Evolutionary conservation across 1,140 invertebrate genomes (phyloP).

Genomic region (Chionoecetes opilio): DNA sequence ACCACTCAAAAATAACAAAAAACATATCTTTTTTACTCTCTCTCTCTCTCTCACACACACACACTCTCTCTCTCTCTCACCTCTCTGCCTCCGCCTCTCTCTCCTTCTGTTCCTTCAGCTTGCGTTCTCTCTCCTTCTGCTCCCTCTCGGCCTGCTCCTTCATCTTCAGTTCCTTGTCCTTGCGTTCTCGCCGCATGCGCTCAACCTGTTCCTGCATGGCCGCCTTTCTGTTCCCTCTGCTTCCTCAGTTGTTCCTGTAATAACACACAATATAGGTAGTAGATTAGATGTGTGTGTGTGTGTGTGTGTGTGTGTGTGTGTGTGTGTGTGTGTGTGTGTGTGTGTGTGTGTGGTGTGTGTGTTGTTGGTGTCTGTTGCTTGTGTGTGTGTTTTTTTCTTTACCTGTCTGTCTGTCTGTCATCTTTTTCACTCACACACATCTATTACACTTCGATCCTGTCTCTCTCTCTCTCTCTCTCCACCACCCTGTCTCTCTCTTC

Average conservation of each 20-base stretch:
- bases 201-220: slow-evolving; percentile 83
- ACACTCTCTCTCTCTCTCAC: not conserved
- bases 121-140: slow-evolving; percentile 86
- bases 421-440: too few relatives aligned
- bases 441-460: too few relatives aligned
- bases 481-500: too few relatives aligned
- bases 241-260: slow-evolving; percentile 63
- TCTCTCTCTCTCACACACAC: slow-evolving; percentile 3
- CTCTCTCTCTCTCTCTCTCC: too few relatives aligned
- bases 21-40: not conserved
- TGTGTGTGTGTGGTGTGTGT: too few relatives aligned
- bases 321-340: too few relatives aligned
- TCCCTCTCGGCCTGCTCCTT: slow-evolving; percentile 86
- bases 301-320: too few relatives aligned
- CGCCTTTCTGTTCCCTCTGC: slow-evolving; percentile 62
- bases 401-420: too few relatives aligned
- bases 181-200: slow-evolving; percentile 84
- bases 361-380: too few relatives aligned
- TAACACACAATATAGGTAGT: too few relatives aligned
- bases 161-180: slow-evolving; percentile 85
- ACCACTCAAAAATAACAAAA: not conserved
- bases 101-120: slow-evolving; percentile 86
- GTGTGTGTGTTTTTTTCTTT: too few relatives aligned
- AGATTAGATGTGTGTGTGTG: too few relatives aligned
- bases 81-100: slow-evolving; percentile 82